Base-by-base conservation (phyloP, 2,888 invertebrate genomes). In the Deilephila porcellus region DNA sequence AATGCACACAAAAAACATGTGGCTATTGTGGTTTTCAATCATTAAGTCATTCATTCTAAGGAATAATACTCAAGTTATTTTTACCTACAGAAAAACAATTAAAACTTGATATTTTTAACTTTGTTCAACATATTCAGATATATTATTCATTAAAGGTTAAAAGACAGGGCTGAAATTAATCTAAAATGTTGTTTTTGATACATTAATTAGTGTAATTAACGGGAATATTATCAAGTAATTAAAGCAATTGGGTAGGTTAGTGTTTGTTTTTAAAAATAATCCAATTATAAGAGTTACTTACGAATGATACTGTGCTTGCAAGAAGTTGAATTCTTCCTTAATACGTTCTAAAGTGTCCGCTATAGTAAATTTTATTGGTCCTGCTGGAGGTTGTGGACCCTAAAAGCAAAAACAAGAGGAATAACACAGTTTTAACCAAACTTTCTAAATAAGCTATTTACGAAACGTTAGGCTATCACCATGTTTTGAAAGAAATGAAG, bases 251-350 rank as follows among this genome's bases (percentile, higher is more conserved):
- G 4, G 1, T 6, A n/a, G 17, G 19, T 56, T 56, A 4, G n/a
- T n/a, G n/a, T 19, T 32, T 17, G 8, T 19, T 63, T 19, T 32
- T n/a, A 34, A 32, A 32, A 32, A 5, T 32, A 2, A 32, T 1
- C 14, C 4, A 19, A 7, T 32, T 63, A 11, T n/a, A 63, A 63
- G 34, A 32, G 67, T 52, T 78, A 96, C 97, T 97, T 95, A 98
- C 98, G 97, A 97, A 94, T 98, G 98, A 94, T 98, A 98, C 92
- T 99, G 98, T 74, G 98, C 98, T 95, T 99, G 98, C 81, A 99
- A 95, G 93, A 98, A 98, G 94, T 97, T 98, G 92, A 98, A 99
- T 94, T 99, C 98, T 91, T 99, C 98, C 93, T 99, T 99, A 85
- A 99, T 98, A 89, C 98, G 96, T 93, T 99, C 98, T 94, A 98